phyloP scores from a whole-genome alignment of 2,113 vertebrate species.

The Octodon degus region DNA sequence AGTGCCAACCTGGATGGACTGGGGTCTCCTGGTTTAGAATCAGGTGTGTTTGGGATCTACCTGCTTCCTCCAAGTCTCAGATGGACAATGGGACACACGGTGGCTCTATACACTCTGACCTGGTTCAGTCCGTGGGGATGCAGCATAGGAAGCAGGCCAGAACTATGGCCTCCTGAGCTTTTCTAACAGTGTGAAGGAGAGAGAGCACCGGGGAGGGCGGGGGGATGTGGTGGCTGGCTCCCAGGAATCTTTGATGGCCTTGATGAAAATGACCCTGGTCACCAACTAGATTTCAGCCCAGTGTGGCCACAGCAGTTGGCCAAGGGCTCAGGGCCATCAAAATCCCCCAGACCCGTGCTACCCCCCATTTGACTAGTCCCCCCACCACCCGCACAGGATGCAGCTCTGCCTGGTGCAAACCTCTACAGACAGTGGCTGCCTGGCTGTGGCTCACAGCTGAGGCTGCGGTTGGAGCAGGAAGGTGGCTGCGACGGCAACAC shows the following conservation, averaged over 20 bases:
- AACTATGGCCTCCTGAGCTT: background rate
- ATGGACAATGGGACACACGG: background rate
- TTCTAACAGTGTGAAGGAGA: background rate
- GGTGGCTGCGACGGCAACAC: background rate
- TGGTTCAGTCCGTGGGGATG: too few species aligned
- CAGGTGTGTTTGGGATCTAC: background rate
- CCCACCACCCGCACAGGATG: background rate
- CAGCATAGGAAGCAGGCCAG: background rate
- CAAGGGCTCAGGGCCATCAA: background rate
- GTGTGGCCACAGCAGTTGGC: background rate
- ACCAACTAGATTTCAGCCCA: background rate
- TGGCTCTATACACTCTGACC: background rate
- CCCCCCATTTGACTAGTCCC: background rate
- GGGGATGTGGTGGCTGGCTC: too few species aligned
- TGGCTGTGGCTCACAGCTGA: background rate
- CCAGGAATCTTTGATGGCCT: background rate
- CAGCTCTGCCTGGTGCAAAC: background rate
- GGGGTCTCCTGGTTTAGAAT: background rate
- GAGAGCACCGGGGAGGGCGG: background rate
- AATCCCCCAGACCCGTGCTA: background rate
- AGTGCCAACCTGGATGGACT: background rate
- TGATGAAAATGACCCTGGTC: background rate
- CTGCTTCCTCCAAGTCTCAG: background rate
- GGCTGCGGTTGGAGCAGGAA: constrained; percentile 7
- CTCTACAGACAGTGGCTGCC: background rate